A percentile compares a stretch with the other conserved stretches of the same genome.
phyloP scores from a whole-genome alignment of 2,888 invertebrate genomes.

The Melieria picta region DNA sequence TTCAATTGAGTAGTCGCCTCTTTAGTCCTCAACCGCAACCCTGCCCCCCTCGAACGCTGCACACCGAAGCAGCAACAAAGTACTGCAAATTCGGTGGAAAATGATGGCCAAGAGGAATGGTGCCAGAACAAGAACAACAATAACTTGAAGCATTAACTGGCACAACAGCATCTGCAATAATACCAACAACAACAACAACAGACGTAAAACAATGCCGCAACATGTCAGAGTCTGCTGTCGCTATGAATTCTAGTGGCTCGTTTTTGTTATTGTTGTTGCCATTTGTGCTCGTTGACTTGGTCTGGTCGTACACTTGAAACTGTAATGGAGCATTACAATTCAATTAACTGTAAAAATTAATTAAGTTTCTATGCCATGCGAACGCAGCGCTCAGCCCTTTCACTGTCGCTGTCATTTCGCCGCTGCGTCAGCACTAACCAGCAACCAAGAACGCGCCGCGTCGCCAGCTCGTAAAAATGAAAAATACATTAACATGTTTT shows the following conservation, averaged over 20 bases:
- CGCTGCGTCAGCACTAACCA: slow-evolving; percentile 14
- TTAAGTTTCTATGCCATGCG: slow-evolving; percentile 47
- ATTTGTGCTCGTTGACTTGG: slow-evolving; percentile 15
- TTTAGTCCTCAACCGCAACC: no score
- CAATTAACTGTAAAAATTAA: slow-evolving; percentile 60
- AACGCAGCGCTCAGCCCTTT: slow-evolving; percentile 22
- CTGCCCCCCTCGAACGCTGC: no score
- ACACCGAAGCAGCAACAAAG: no score
- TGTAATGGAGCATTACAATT: slow-evolving; percentile 52
- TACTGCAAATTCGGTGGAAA: no score
- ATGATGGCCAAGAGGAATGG: no score
- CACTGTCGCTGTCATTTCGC: neutral
- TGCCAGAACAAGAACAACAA: no score
- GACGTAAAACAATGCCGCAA: no score
- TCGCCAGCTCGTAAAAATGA: slow-evolving; percentile 2
- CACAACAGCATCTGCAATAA: no score
- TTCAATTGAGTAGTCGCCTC: no score
- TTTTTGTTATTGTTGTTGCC: slow-evolving; percentile 16
- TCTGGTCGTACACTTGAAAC: slow-evolving; percentile 8
- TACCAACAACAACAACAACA: no score
- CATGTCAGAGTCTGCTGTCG: no score
- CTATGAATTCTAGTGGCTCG: neutral
- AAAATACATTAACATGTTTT: slow-evolving; percentile 1
- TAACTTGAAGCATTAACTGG: no score
- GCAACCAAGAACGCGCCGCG: neutral